Evolutionary conservation across 2,888 invertebrate genomes (phyloP).

Genomic region (Catocala nupta): DNA sequence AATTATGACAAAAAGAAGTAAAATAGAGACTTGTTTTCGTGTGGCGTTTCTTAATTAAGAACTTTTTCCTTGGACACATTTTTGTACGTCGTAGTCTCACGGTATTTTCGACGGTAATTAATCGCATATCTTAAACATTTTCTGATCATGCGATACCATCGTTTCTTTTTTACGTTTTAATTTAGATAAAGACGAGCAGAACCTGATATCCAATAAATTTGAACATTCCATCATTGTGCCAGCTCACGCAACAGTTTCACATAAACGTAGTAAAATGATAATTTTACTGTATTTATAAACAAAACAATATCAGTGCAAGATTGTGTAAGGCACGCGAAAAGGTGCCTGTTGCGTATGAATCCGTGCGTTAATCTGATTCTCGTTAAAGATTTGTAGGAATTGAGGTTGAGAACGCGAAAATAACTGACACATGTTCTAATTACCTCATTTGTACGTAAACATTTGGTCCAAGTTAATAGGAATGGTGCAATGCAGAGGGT

Average conservation of each 20-base stretch:
- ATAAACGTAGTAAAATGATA: conserved; percentile 19
- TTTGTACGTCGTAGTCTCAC: conserved; percentile 4
- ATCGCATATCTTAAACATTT: conserved; percentile 24
- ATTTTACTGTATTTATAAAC: conserved; percentile 26
- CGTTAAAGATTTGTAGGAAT: conserved; percentile 27
- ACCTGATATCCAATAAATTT: conserved; percentile 11
- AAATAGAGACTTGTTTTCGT: conserved; percentile 13
- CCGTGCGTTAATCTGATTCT: conserved; percentile 20
- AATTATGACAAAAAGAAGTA: conserved; percentile 7
- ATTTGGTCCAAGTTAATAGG: conserved; percentile 11
- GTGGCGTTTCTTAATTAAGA: conserved; percentile 15
- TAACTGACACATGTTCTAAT: conserved; percentile 35
- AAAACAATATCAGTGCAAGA: conserved; percentile 17
- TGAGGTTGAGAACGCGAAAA: conserved; percentile 29
- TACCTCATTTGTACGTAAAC: conserved; percentile 28
- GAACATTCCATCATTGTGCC: conserved; percentile 23
- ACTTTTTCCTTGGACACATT: conserved; percentile 19
- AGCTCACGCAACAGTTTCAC: conserved; percentile 15
- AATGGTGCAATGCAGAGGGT: too few species aligned
- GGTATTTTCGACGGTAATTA: conserved; percentile 28
- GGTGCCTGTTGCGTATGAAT: conserved; percentile 14
- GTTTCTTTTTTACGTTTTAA: conserved; percentile 7
- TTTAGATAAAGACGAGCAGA: conserved; percentile 8
- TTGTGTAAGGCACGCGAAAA: conserved; percentile 12
- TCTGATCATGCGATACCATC: conserved; percentile 4